Percentiles rank a stretch among this genome's conserved stretches.
Evolutionary conservation across 1,140 invertebrate genomes (phyloP).

Genomic region (Cyrtorhinus lividipennis): DNA sequence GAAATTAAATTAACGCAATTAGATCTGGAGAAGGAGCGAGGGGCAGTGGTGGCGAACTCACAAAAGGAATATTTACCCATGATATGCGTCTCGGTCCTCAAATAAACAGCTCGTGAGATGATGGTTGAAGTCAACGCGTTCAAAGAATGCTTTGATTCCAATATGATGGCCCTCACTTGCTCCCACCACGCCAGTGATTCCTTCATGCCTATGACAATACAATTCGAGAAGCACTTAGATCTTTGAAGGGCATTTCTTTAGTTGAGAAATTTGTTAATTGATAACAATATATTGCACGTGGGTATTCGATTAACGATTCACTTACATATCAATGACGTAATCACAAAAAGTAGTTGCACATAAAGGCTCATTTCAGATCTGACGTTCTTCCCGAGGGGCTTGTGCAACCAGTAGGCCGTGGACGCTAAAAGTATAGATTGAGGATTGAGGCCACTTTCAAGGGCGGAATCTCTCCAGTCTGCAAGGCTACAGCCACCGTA

Average conservation of each 20-base stretch:
- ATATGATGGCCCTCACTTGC: conserved; percentile 47
- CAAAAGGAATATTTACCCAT: conserved; percentile 16
- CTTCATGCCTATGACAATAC: conserved; percentile 12
- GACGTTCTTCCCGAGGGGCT: conserved; percentile 29
- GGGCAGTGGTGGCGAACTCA: neutral
- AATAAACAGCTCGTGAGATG: conserved; percentile 55
- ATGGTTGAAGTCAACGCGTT: conserved; percentile 57
- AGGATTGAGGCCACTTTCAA: conserved; percentile 38
- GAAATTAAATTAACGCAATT: neutral
- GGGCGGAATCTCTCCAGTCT: conserved; percentile 36
- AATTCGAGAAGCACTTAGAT: neutral
- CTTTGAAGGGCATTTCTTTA: too few relatives aligned
- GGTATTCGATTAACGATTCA: conserved; percentile 6
- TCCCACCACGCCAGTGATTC: conserved; percentile 46
- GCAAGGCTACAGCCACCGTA: conserved; percentile 34
- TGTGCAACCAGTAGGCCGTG: conserved; percentile 49
- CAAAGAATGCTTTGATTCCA: conserved; percentile 52
- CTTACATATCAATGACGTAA: conserved; percentile 33
- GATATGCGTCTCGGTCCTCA: conserved; percentile 32
- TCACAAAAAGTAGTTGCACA: conserved; percentile 32
- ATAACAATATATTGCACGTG: too few relatives aligned
- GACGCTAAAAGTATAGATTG: conserved; percentile 44
- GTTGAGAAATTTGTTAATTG: too few relatives aligned
- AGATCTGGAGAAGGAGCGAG: neutral
- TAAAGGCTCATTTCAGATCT: conserved; percentile 34